These are phyloP conservation scores for Sicus ferrugineus DNA, from an alignment of 2,888 invertebrate species.

Conservation along the genomic window DNA sequence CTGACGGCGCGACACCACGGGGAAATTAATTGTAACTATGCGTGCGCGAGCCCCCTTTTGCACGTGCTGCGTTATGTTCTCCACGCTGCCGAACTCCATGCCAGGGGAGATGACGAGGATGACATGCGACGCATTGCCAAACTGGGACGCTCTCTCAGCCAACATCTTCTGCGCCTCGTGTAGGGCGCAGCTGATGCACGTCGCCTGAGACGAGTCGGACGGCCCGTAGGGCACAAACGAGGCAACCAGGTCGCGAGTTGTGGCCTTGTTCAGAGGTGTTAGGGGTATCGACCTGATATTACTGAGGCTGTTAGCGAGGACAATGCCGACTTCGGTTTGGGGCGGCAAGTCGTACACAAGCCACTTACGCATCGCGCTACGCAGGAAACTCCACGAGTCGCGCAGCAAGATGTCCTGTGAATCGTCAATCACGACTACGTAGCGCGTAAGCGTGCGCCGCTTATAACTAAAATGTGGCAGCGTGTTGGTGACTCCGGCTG, in stretches of 20 bases:
- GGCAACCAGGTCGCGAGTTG: conserved; percentile 63
- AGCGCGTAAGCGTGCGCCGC: conserved; percentile 67
- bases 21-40: conserved; percentile 69
- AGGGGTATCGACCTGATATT: conserved; percentile 58
- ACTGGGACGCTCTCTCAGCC: conserved; percentile 59
- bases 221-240: conserved; percentile 67
- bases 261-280: conserved; percentile 58
- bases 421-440: conserved; percentile 69
- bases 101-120: conserved; percentile 69
- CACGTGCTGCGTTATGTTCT: conserved; percentile 55
- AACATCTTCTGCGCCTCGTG: conserved; percentile 62
- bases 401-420: conserved; percentile 69
- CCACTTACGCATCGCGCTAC: conserved; percentile 70
- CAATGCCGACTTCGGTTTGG: conserved; percentile 67
- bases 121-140: conserved; percentile 67
- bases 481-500: not conserved
- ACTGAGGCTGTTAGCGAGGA: conserved; percentile 50
- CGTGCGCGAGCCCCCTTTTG: conserved; percentile 64
- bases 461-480: conserved; percentile 67
- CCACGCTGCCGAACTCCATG: conserved; percentile 63
- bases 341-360: conserved; percentile 67
- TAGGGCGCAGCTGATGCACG: conserved; percentile 62
- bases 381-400: conserved; percentile 70
- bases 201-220: conserved; percentile 65
- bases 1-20: conserved; percentile 61